phyloP scores from a whole-genome alignment of 1,140 invertebrate species.

The Ganaspis sp. region DNA sequence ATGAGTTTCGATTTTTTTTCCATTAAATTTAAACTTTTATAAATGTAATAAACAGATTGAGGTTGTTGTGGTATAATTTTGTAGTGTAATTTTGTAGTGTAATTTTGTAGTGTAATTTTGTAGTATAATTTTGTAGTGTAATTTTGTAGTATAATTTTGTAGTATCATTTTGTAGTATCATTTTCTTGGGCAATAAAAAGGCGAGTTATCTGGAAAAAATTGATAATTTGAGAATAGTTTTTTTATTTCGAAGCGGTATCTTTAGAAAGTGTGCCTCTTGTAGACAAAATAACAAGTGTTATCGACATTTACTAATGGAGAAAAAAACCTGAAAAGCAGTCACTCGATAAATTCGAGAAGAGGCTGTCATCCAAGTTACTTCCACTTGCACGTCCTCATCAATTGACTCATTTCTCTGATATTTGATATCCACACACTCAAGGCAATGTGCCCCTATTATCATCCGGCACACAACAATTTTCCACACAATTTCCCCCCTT shows the following conservation, averaged over 20 bases:
- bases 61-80: too few species aligned
- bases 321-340: constrained; percentile 3
- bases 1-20: too few species aligned
- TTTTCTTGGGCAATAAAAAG: too few species aligned
- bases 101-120: too few species aligned
- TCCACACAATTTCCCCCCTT: not conserved
- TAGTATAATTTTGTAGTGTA: too few species aligned
- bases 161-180: too few species aligned
- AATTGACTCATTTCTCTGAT: constrained; percentile 21
- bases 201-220: too few species aligned
- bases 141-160: too few species aligned
- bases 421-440: constrained; percentile 8
- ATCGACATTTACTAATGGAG: constrained; percentile 15
- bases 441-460: not conserved
- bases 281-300: constrained; percentile 22
- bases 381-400: constrained; percentile 15
- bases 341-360: constrained; percentile 8
- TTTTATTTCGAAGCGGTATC: not conserved
- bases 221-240: not conserved
- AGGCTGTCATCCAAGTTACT: constrained; percentile 10
- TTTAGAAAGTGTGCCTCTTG: not conserved
- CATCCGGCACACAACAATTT: not conserved
- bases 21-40: too few species aligned
- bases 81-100: too few species aligned
- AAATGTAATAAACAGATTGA: too few species aligned